Conservation (phyloP, 2,113 vertebrate species). For the Hystrix cristata region DNA sequence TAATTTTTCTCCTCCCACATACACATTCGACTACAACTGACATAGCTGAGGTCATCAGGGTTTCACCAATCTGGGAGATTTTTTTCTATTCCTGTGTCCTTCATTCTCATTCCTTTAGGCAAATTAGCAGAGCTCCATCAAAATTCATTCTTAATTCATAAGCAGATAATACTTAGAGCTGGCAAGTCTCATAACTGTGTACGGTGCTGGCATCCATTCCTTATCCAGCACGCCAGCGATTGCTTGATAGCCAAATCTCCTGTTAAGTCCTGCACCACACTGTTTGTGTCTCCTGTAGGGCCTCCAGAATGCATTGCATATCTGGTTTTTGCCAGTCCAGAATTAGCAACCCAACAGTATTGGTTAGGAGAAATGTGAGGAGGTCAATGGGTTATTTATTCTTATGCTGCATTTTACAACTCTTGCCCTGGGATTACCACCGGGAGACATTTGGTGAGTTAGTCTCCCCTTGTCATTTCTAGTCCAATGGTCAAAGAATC, state of each 20-base stretch:
- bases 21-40: constrained; percentile 24
- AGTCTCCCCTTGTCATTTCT: not conserved
- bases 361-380: constrained; percentile 60
- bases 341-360: constrained; percentile 63
- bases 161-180: constrained; percentile 76
- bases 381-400: constrained; percentile 22
- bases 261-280: constrained; percentile 48
- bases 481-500: not conserved
- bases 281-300: constrained; percentile 46
- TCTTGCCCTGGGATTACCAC: not conserved
- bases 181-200: constrained; percentile 56
- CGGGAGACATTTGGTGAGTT: not conserved
- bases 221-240: constrained; percentile 66
- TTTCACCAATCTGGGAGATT: constrained; percentile 31
- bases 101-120: constrained; percentile 70
- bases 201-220: constrained; percentile 54
- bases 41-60: constrained; percentile 38
- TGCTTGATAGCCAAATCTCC: constrained; percentile 57
- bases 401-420: not conserved
- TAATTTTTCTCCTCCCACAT: not conserved
- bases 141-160: constrained; percentile 81
- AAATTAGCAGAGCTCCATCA: constrained; percentile 69
- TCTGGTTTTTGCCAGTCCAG: constrained; percentile 66
- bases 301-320: constrained; percentile 43
- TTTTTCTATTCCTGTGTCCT: constrained; percentile 31